Evolutionary conservation across 2,113 vertebrate species (phyloP), one percentile per base, ranked within the genome.

Genomic region (Periophthalmodon schlosseri): DNA sequence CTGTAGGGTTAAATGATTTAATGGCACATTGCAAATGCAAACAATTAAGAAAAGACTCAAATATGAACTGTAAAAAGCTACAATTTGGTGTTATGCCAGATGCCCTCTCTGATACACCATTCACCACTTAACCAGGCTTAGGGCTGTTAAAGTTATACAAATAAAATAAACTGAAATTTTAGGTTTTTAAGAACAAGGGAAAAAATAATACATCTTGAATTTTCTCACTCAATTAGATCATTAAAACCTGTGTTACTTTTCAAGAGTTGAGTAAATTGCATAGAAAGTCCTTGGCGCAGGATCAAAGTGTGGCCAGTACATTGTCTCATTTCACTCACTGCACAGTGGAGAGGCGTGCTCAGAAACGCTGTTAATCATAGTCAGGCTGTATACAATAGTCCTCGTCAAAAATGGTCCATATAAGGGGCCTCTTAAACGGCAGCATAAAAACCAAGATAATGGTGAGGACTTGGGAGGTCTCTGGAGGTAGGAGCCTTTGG

Each of bases 381-480:
- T 80, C 78, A 69, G 72, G 76, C 76, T 67, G 70, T 54, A 73
- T 71, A 87, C 87, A 92, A 91, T 89, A 52, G 83, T 85, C 60
- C 65, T 79, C 77, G 86, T 87, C 82, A 85, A 74, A 86, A 81
- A 84, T 80, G 78, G 68, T 88, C 85, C 75, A 88, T 89, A 86
- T 81, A 83, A 78, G 86, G 76, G 84, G 82, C 87, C 81, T 84
- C 80, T 76, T 78, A 76, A 90, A 84, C 23, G 14, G 78, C 78
- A 74, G 76, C 84, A 80, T 78, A 76, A 78, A 87, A 83, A 74
- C 39, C 69, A 64, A 83, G 84, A 90, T 87, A 89, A 91, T 90
- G 69, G 80, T 70, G 23, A 77, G 75, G 86, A 78, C 87, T 75
- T 87, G 87, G 87, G 90, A 89, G 88, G 90, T 91, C 88, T 74